Evolutionary conservation across 2,113 vertebrate genomes (phyloP).

Genomic region (Danionella cerebrum): DNA sequence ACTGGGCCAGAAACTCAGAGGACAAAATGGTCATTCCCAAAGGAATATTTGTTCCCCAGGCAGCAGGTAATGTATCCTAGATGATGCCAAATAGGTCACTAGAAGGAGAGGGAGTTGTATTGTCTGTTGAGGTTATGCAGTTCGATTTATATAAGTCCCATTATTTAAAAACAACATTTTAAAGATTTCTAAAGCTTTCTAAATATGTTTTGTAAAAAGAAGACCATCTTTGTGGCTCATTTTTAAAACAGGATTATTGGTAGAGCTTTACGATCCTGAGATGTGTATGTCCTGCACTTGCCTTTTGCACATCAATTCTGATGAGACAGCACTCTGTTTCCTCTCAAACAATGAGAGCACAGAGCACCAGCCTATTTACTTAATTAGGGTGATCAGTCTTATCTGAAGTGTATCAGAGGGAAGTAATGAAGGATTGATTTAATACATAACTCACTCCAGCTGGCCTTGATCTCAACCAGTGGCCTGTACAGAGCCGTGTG

Average conservation of each 20-base stretch:
- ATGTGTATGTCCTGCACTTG: neutral
- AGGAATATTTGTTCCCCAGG: slow-evolving; percentile 87
- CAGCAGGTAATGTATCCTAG: slow-evolving; percentile 70
- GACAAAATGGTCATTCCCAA: slow-evolving; percentile 96
- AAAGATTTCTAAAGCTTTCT: no score
- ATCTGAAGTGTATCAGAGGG: slow-evolving; percentile 47
- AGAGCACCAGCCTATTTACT: slow-evolving; percentile 47
- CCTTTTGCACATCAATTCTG: slow-evolving; percentile 23
- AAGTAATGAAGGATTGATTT: slow-evolving; percentile 32
- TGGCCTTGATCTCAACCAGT: neutral
- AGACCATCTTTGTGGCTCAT: no score
- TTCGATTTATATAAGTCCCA: no score
- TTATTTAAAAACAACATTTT: no score
- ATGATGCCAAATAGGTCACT: no score
- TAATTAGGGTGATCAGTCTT: slow-evolving; percentile 59
- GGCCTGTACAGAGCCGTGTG: neutral
- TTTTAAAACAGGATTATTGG: no score
- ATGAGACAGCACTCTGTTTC: slow-evolving; percentile 40
- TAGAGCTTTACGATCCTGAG: neutral
- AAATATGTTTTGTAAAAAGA: no score
- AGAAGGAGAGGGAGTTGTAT: no score
- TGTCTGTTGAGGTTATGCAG: no score
- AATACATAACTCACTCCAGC: slow-evolving; percentile 25
- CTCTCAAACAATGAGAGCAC: slow-evolving; percentile 33
- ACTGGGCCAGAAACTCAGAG: slow-evolving; percentile 98